Base-by-base conservation (phyloP, 2,797 vertebrate species). In the Peromyscus melanophrys region DNA sequence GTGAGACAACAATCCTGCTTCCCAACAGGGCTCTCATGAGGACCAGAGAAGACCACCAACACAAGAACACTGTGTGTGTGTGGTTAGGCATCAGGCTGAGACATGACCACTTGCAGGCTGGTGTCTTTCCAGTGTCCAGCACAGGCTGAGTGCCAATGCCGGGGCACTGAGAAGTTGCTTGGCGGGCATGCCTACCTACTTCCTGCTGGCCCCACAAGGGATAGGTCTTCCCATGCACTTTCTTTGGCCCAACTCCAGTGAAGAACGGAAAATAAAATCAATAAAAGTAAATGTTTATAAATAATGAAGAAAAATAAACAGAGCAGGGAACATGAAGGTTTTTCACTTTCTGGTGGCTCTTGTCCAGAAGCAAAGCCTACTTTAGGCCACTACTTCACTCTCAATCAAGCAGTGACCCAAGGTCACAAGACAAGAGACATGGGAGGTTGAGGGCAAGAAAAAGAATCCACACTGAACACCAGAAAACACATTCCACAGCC, bases 211-310 rank as follows among this genome's bases (percentile, higher is more conserved):
- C 40, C 23, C 0, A 10, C 17, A 0, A 16, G 63, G 34, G 14
- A n/a, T 85, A 73, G n/a, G 63, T 67, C 88, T 90, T 75, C 65
- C 80, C 14, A 57, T 23, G 75, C 17, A 1, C 55, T 75, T 52
- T 43, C 8, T 52, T 40, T 19, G 37, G 73, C 85, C 59, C 52
- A 2, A 0, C 49, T 73, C 59, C 61, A 82, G 16, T 14, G 23
- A 4, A 82, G 75, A 87, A 87, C 0, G 0, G 81, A 95, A 95
- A 96, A 94, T 27, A 49, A 63, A 80, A 92, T 34, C 69, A 21
- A 55, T 49, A 81, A 90, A 94, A 89, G 76, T 29, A 71, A 94
- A 59, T 14, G 89, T 27, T 80, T 57, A 84, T 86, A 92, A 96
- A 91, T 78, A 83, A 95, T 5, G 55, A 78, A 82, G 37, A 13